phyloP scores from a whole-genome alignment of 1,140 invertebrate species.

The Heliconius nattereri region DNA sequence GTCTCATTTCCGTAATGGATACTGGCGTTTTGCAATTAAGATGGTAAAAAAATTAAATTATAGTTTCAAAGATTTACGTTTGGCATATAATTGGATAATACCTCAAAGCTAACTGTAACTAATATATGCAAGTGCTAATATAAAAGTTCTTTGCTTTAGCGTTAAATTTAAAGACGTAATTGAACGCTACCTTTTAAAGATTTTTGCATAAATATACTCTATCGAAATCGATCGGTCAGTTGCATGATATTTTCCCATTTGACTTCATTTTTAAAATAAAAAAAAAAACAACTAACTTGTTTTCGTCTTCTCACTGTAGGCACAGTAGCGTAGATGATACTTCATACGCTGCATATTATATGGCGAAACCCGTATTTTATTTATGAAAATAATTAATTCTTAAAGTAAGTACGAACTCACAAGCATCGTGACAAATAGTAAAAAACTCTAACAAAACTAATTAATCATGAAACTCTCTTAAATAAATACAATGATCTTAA shows the following conservation, averaged over 20 bases:
- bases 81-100: conserved; percentile 1
- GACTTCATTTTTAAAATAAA: neutral
- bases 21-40: conserved; percentile 22
- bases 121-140: conserved; percentile 3
- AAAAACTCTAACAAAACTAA: neutral
- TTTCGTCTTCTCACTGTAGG: no score
- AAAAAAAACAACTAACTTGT: no score
- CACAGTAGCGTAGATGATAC: no score
- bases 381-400: no score
- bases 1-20: conserved; percentile 29
- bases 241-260: neutral
- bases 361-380: no score
- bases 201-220: neutral
- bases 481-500: conserved; percentile 32
- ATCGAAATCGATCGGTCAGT: neutral
- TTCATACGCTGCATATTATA: no score
- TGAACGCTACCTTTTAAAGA: neutral
- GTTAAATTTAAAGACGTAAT: neutral
- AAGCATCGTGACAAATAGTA: neutral
- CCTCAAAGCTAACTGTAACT: neutral
- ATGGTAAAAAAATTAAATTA: neutral
- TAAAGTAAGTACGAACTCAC: no score
- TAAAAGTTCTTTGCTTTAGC: neutral
- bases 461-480: neutral
- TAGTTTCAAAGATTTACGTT: neutral